Conservation (phyloP, 2,888 invertebrate species). For the Melolontha melolontha region DNA sequence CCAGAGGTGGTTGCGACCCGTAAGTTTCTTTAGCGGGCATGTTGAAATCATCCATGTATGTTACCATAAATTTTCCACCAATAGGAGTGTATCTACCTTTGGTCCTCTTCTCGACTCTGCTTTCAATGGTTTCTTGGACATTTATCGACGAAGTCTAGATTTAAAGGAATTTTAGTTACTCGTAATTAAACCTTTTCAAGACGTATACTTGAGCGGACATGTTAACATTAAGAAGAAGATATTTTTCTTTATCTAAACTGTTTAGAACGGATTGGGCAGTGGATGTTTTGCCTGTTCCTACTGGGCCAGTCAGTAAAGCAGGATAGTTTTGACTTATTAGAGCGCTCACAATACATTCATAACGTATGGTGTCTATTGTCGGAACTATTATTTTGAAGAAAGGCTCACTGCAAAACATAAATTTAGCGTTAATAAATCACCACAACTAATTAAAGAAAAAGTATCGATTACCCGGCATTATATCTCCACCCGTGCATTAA, state of each 20-base stretch:
- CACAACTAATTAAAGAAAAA: constrained; percentile 16
- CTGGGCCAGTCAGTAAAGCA: constrained; percentile 83
- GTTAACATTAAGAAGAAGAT: constrained; percentile 80
- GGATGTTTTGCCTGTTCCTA: constrained; percentile 90
- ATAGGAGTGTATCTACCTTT: constrained; percentile 86
- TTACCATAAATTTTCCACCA: constrained; percentile 85
- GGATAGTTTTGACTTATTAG: constrained; percentile 77
- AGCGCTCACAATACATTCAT: constrained; percentile 78
- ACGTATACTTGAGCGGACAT: constrained; percentile 82
- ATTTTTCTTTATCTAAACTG: constrained; percentile 70
- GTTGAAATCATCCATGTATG: constrained; percentile 93
- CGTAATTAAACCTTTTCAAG: background rate
- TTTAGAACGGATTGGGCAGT: constrained; percentile 78
- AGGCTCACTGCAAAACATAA: constrained; percentile 69
- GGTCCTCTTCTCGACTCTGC: constrained; percentile 87
- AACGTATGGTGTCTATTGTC: constrained; percentile 88
- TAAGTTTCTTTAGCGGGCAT: constrained; percentile 92
- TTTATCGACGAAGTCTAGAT: constrained; percentile 82
- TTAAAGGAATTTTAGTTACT: background rate
- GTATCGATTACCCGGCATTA: constrained; percentile 69
- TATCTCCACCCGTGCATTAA: constrained; percentile 81
- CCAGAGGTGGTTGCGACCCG: constrained; percentile 90
- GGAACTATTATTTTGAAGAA: constrained; percentile 89
- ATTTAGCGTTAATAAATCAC: background rate
- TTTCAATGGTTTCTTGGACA: constrained; percentile 87